A percentile compares a stretch with the other conserved stretches of the same genome.
These are phyloP conservation scores for Acipenser ruthenus DNA, from an alignment of 2,797 vertebrate species.

Conservation along the genomic window DNA sequence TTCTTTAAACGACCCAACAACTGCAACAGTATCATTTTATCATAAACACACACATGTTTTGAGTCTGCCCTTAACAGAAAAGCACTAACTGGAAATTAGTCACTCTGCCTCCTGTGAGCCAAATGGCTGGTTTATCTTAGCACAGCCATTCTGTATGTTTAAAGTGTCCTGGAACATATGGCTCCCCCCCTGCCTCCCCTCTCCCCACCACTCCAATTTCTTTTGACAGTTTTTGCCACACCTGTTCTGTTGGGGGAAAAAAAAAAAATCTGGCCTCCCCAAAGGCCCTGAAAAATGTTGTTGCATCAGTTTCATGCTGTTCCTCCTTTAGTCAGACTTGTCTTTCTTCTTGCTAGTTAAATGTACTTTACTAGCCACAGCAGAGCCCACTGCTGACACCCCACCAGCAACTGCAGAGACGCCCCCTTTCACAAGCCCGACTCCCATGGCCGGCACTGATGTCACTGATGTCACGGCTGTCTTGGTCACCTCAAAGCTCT, in stretches of 20 bases:
- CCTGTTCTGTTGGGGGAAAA: not conserved
- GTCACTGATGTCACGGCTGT: slow-evolving; percentile 80
- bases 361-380: slow-evolving; percentile 86
- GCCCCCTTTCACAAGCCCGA: slow-evolving; percentile 86
- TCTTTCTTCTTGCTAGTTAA: slow-evolving; percentile 89
- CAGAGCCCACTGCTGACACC: slow-evolving; percentile 81
- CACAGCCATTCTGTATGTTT: slow-evolving; percentile 44
- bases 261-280: not conserved
- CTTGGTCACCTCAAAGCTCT: slow-evolving; percentile 87
- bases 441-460: slow-evolving; percentile 79
- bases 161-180: slow-evolving; percentile 39
- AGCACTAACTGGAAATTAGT: not conserved
- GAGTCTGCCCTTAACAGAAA: not conserved
- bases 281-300: not conserved
- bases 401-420: slow-evolving; percentile 86
- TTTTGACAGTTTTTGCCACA: not conserved
- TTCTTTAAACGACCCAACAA: not conserved
- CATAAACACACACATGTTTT: not conserved
- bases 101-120: slow-evolving; percentile 33
- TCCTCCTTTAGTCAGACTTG: slow-evolving; percentile 82
- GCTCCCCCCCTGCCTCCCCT: slow-evolving; percentile 21
- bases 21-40: not conserved
- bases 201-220: not conserved
- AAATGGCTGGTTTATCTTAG: slow-evolving; percentile 41
- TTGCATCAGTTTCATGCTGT: not conserved